Base-by-base conservation (phyloP, 2,797 vertebrate genomes). In the Amphiprion clarkii region DNA sequence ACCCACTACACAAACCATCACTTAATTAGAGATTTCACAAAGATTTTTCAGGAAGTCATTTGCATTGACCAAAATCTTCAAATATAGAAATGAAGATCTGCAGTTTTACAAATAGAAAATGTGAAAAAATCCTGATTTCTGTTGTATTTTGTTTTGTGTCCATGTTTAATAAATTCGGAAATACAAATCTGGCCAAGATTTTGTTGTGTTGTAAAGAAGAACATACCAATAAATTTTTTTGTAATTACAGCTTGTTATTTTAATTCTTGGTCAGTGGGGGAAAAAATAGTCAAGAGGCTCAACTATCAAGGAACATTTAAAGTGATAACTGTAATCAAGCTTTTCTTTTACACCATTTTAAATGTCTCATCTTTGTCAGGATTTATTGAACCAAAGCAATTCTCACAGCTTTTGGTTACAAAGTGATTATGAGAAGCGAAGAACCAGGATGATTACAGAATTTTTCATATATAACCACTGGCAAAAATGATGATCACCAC, bases 141-240 rank as follows among this genome's bases (percentile, higher is more conserved):
- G 19, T 58, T 2, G 6, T 25, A 0, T 60, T 58, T 63, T 16
- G 0, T 49, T 62, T 59, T 14, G 48, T 80, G 6, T 74, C 52
- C 52, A 46, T 48, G n/a, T 81, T 23, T 8, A 64, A 31, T 71
- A 55, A 29, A 31, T 56, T 8, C 57, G 78, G 42, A 0, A 69
- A 36, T 40, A 62, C 78, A 55, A 64, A 52, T 71, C 60, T 29
- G 11, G 67, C 48, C 14, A 7, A 5, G 2, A 31, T 81, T 82
- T 61, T 82, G 42, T 79, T 81, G 54, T 81, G 7, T 71, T 85
- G 65, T 60, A 72, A 84, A 81, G 69, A 11, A 14, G 78, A 67
- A 68, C 66, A 82, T 81, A 9, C 66, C 42, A 88, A 91, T 94
- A 93, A 93, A 94, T 77, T 53, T 87, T 92, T 93, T 93, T 93